phyloP scores from a whole-genome alignment of 2,113 vertebrate genomes.

The Dendrocopos noguchii region DNA sequence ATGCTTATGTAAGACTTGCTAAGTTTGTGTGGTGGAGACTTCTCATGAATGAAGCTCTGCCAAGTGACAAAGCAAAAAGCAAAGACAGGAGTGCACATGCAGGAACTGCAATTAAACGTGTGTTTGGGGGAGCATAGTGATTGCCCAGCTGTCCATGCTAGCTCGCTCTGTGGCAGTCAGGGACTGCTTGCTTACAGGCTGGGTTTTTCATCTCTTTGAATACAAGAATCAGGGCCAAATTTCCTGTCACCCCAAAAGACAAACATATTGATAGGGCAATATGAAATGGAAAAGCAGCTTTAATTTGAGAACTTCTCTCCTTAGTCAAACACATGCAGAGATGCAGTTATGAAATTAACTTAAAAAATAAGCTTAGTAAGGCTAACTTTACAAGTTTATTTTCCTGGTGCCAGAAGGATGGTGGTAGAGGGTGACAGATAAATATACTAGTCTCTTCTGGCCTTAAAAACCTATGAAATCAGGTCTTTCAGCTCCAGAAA shows the following conservation, averaged over 20 bases:
- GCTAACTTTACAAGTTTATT: neutral
- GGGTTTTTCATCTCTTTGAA: neutral
- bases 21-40: neutral
- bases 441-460: neutral
- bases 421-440: neutral
- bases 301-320: neutral
- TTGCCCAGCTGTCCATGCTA: fast-evolving
- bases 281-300: neutral
- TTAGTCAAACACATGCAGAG: neutral
- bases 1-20: neutral
- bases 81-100: neutral
- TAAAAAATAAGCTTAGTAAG: neutral
- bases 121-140: neutral
- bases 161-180: neutral
- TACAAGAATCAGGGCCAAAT: neutral
- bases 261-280: neutral
- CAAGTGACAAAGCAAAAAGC: neutral
- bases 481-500: neutral
- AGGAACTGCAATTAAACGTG: neutral
- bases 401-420: neutral
- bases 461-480: neutral
- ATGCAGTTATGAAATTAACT: neutral
- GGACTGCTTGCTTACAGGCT: neutral
- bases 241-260: neutral
- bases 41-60: neutral